Percentiles rank a stretch among this genome's conserved stretches.
These are phyloP conservation scores for Oxyteleia sp. DNA, from an alignment of 2,888 invertebrate genomes.

Conservation along the genomic window DNA sequence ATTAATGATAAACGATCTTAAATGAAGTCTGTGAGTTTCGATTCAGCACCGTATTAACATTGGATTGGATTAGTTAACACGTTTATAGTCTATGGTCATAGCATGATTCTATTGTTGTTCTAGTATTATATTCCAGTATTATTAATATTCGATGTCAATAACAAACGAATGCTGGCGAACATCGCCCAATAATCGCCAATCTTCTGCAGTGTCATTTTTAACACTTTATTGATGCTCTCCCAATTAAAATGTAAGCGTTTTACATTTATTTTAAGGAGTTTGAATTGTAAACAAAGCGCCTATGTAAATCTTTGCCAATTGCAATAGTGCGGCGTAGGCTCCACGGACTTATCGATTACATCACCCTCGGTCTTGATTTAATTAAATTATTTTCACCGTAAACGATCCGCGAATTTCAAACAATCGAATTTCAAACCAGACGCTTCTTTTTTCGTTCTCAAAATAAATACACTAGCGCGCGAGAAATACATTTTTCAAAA, in stretches of 20 bases:
- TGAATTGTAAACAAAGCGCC: slow-evolving; percentile 49
- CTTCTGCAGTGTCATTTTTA: slow-evolving; percentile 17
- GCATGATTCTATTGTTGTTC: slow-evolving; percentile 29
- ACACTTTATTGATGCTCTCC: not conserved
- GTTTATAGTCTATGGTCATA: slow-evolving; percentile 16
- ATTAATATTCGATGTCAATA: not conserved
- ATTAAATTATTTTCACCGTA: slow-evolving; percentile 61
- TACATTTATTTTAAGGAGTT: slow-evolving; percentile 26
- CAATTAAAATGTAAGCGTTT: slow-evolving; percentile 20
- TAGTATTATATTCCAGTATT: not conserved
- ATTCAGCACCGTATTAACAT: slow-evolving; percentile 16
- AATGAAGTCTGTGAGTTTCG: slow-evolving; percentile 20
- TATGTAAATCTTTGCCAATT: slow-evolving; percentile 49
- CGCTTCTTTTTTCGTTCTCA: slow-evolving; percentile 21
- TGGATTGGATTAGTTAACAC: slow-evolving; percentile 27
- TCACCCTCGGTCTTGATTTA: slow-evolving; percentile 51
- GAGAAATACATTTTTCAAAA: slow-evolving; percentile 8
- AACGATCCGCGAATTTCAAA: slow-evolving; percentile 55
- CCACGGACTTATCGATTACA: slow-evolving; percentile 60
- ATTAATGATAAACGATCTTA: slow-evolving; percentile 13
- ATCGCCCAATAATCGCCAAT: no score
- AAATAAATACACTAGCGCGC: slow-evolving; percentile 35
- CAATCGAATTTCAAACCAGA: slow-evolving; percentile 40
- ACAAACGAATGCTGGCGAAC: no score
- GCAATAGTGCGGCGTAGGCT: slow-evolving; percentile 23